Percentiles rank a stretch among this genome's conserved stretches.
Conservation (phyloP, 1,140 invertebrate genomes). For the Drosophila rufa region DNA sequence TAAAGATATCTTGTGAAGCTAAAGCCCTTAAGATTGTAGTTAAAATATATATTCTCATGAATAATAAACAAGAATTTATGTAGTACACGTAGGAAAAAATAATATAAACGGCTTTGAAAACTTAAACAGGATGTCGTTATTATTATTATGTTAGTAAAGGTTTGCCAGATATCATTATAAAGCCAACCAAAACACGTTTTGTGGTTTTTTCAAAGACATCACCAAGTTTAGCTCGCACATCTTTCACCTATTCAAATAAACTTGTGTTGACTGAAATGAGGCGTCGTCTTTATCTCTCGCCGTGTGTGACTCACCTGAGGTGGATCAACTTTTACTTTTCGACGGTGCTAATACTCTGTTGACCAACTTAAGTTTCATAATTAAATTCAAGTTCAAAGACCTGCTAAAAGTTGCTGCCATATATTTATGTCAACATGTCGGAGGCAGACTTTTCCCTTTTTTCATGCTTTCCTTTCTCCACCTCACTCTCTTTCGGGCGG, state of each 20-base stretch:
- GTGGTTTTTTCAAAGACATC: not conserved
- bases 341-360: constrained; percentile 24
- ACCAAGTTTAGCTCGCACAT: constrained; percentile 3
- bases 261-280: constrained; percentile 11
- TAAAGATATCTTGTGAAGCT: too few species aligned
- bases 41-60: not conserved
- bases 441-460: constrained; percentile 34
- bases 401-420: constrained; percentile 27
- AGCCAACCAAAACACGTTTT: not conserved
- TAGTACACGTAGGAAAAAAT: not conserved
- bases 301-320: constrained; percentile 23
- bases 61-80: not conserved
- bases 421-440: constrained; percentile 48
- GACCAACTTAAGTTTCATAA: constrained; percentile 45
- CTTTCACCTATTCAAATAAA: constrained; percentile 6
- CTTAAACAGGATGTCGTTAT: constrained; percentile 1
- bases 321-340: constrained; percentile 46
- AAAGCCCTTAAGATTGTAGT: not conserved
- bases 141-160: not conserved
- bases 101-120: not conserved
- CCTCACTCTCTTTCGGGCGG: constrained; percentile 1
- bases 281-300: not conserved
- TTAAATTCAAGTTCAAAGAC: constrained; percentile 57
- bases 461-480: constrained; percentile 1
- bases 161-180: not conserved